Base-by-base conservation (phyloP, 2,113 vertebrate species). In the Melanerpes aurifrons region DNA sequence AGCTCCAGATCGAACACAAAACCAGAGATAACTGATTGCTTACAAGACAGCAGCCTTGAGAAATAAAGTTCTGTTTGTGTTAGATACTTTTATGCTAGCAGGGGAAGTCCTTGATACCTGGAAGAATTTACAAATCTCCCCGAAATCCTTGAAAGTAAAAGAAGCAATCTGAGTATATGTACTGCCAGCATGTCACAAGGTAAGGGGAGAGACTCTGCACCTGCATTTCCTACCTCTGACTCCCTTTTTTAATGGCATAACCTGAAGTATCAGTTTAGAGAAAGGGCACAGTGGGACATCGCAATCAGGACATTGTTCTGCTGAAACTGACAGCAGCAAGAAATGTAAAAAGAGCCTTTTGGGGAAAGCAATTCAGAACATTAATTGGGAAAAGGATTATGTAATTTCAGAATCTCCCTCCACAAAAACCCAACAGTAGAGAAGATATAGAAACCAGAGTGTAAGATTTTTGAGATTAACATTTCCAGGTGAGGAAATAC, bases 401-500 rank as follows among this genome's bases (percentile, higher is more conserved):
- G 19, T n/a, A 77, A 61, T 80, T 91, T 94, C 84, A 77, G 72
- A 90, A 86, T 61, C 7, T 90, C 7, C 7, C 15, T 57, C 7
- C 15, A 61, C 64, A 71, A 63, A 77, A 62, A 6, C 18, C 0
- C 13, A 62, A 45, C 8, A 5, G 7, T 67, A n/a, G 14, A 67
- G 71, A 91, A 89, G 47, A 73, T 47, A 15, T 7, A 90, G 66
- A 90, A 95, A 90, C 74, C 78, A 89, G 50, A 79, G 71, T 11
- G 8, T 50, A 74, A 28, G 87, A 61, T 6, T 83, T 86, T 86
- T 89, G 82, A 91, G 67, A 82, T 89, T 79, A 96, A 29, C 9
- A 47, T 92, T 96, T 95, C 75, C 71, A 92, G 71, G 31, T 95
- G 78, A 87, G 28, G n/a, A 43, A 94, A 74, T 68, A 74, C 4